Percentiles rank a stretch among this genome's conserved stretches.
phyloP scores from a whole-genome alignment of 2,888 invertebrate genomes.

The Gymnocheta viridis region DNA sequence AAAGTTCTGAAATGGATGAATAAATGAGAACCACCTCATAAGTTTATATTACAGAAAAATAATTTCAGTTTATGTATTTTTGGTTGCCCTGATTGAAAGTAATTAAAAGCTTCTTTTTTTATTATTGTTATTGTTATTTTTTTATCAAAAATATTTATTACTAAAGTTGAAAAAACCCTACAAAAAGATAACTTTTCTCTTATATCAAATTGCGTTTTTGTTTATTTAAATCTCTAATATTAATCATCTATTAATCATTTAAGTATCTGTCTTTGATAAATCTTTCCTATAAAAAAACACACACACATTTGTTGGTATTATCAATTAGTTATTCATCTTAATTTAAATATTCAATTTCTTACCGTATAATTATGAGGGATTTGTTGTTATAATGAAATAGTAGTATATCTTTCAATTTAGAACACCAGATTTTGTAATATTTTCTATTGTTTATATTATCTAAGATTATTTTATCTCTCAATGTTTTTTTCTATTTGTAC shows the following conservation, averaged over 20 bases:
- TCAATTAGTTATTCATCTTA: neutral
- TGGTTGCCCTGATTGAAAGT: neutral
- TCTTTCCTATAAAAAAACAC: neutral
- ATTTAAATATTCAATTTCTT: conserved; percentile 28
- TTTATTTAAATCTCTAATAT: neutral
- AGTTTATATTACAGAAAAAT: no score
- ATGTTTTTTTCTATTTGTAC: conserved; percentile 1
- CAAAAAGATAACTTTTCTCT: neutral
- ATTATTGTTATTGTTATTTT: neutral
- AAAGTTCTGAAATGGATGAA: no score
- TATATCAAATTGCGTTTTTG: neutral
- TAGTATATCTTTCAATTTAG: neutral
- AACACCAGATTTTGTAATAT: conserved; percentile 1
- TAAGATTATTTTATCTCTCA: conserved; percentile 15
- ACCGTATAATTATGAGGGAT: conserved; percentile 18
- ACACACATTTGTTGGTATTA: conserved; percentile 3
- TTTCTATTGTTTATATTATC: neutral
- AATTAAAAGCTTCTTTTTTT: neutral
- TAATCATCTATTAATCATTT: no score
- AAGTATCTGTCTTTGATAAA: neutral
- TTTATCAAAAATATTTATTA: neutral
- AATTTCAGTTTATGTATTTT: no score
- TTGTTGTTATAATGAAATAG: neutral
- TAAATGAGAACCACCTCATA: no score
- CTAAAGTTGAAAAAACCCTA: neutral